Conservation (phyloP, 2,888 invertebrate genomes). For the Mallateleia sp. region DNA sequence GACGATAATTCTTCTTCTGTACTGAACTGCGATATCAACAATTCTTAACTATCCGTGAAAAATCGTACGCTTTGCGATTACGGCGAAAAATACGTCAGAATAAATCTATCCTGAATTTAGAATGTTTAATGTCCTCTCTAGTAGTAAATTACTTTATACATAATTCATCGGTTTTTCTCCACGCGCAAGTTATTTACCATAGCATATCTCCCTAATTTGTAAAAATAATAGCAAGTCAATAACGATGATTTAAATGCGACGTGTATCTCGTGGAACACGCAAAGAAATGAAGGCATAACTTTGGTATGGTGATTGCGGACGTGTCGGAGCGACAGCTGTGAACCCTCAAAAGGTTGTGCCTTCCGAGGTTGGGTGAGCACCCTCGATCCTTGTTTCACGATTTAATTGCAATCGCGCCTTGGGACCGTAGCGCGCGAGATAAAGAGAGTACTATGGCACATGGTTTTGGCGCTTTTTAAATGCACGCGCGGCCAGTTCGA, state of each 20-base stretch:
- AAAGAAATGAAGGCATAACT: slow-evolving; percentile 53
- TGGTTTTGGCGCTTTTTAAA: slow-evolving; percentile 71
- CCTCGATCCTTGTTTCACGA: slow-evolving; percentile 84
- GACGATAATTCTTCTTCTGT: not conserved
- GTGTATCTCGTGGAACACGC: not conserved
- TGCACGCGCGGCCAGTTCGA: slow-evolving; percentile 74
- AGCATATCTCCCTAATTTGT: slow-evolving; percentile 12
- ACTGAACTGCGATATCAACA: slow-evolving; percentile 7
- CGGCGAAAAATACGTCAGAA: slow-evolving; percentile 12
- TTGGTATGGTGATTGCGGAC: slow-evolving; percentile 56
- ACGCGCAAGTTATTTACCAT: not conserved
- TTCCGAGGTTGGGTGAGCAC: slow-evolving; percentile 74
- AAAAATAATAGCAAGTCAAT: slow-evolving; percentile 36
- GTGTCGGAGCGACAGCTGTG: slow-evolving; percentile 77
- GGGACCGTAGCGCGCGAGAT: slow-evolving; percentile 69
- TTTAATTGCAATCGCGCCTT: slow-evolving; percentile 82
- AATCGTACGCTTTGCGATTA: not conserved
- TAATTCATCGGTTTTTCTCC: not conserved
- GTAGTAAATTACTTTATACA: not conserved
- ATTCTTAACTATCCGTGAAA: slow-evolving; percentile 34
- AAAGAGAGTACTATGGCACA: slow-evolving; percentile 56
- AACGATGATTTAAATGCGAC: slow-evolving; percentile 30
- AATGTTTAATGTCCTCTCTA: not conserved
- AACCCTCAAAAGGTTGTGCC: slow-evolving; percentile 74
- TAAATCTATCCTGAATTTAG: slow-evolving; percentile 1